Conservation (phyloP, 2,888 invertebrate genomes). For the Apantesis nais region DNA sequence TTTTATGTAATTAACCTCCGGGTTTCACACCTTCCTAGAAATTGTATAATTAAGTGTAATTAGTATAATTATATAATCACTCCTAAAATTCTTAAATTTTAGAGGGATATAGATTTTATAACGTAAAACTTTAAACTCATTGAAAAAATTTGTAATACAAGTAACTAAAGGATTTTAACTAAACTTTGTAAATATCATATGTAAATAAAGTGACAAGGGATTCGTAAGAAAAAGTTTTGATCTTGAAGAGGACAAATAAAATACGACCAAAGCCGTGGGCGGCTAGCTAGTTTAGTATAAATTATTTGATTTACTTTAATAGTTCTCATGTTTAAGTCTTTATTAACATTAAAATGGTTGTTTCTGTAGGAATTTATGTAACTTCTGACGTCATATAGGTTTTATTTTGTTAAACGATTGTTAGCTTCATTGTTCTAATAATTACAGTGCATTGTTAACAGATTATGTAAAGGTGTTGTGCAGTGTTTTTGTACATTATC, state of each 20-base stretch:
- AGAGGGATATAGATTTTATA: no score
- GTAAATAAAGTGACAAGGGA: background rate
- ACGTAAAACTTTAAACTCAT: background rate
- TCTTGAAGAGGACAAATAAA: background rate
- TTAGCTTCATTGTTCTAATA: background rate
- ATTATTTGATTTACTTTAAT: background rate
- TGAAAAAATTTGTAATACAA: background rate
- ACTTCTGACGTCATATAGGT: background rate
- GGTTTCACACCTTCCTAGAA: background rate
- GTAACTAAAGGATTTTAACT: background rate
- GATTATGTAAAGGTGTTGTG: background rate
- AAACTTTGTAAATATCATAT: background rate
- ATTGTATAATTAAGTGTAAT: background rate
- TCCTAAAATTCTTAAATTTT: background rate
- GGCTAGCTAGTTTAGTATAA: background rate
- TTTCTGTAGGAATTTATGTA: background rate
- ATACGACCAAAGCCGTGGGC: background rate
- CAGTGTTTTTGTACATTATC: background rate
- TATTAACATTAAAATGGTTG: background rate
- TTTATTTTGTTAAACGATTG: background rate
- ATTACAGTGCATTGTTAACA: background rate
- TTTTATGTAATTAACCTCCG: conserved; percentile 3
- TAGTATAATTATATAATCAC: background rate
- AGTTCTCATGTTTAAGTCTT: background rate
- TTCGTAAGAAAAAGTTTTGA: background rate